Evolutionary conservation across 2,113 vertebrate species (phyloP), one percentile per base, ranked within the genome.

Genomic region (Tachuris rubrigastra): DNA sequence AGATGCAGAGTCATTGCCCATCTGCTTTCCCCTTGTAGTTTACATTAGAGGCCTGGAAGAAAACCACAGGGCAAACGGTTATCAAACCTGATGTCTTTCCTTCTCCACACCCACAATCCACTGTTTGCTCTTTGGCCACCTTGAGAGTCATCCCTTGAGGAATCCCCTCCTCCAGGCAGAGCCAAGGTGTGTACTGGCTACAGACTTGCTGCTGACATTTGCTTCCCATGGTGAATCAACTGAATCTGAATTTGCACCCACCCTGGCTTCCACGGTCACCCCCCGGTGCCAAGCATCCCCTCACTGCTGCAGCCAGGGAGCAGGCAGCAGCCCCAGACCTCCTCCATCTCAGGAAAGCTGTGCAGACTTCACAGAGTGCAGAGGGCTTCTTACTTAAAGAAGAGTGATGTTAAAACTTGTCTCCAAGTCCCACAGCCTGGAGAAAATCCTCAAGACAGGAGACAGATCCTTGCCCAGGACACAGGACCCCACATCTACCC

Each of bases 251-350:
- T 0, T 0, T 39, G 35, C 23, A 17, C 8, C 28, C 53, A 12
- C 6, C n/a, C 58, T 27, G 76, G 10, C 12, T 9, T 8, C 52
- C 20, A 27, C 21, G 62, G 14, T 0, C 17, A 20, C 41, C 12
- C 20, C 22, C 33, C 59, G 31, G 5, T 3, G 0, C 30, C 0
- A 2, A 65, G 23, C 23, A 30, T 9, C 56, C 13, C 10, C 0
- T 3, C 9, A 0, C 13, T 27, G 46, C 69, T 82, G 55, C 41
- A 33, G 27, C 12, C 66, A 17, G 42, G 47, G 12, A 24, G 19
- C 0, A 4, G 46, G 23, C 50, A 88, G 39, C 5, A 86, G 27
- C 17, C 62, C 52, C 0, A 0, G 4, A 9, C 20, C 53, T 35
- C 17, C 35, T 62, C 18, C 68, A 49, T 14, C 68, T 56, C 49